A percentile compares a stretch with the other conserved stretches of the same genome.
These are phyloP conservation scores for Epinephelus cyanopodus DNA, from an alignment of 2,113 vertebrate species.

Conservation along the genomic window DNA sequence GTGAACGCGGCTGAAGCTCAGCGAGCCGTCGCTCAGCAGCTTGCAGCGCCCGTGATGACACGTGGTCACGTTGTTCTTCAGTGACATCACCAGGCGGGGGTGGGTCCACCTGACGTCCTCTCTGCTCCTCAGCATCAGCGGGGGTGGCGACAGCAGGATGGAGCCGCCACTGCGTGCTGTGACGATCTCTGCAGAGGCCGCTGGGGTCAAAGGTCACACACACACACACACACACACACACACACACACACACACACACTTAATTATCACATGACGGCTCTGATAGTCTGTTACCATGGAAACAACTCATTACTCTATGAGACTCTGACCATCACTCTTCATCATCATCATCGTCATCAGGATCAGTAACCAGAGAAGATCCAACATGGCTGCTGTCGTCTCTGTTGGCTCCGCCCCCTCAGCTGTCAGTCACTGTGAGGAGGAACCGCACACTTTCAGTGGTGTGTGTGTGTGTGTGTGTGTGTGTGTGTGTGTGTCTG, in stretches of 20 bases:
- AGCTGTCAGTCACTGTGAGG: conserved; percentile 14
- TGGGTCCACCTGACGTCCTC: conserved; percentile 45
- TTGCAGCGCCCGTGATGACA: conserved; percentile 28
- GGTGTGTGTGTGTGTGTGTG: not conserved
- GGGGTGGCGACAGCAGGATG: not conserved
- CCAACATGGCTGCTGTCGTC: not conserved
- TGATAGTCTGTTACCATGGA: not conserved
- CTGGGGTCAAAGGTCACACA: conserved; percentile 42
- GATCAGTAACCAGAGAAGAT: not conserved
- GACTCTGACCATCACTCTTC: conserved; percentile 26
- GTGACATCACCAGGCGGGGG: not conserved
- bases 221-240: not conserved
- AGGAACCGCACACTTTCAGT: conserved; percentile 25
- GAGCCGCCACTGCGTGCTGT: not conserved
- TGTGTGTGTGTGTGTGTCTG: not conserved
- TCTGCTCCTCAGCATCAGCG: fast-evolving
- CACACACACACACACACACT: not conserved
- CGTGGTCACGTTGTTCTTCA: fast-evolving
- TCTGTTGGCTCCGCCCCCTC: not conserved
- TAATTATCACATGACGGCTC: not conserved
- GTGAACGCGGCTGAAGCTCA: conserved; percentile 16
- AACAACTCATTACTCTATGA: too few species aligned
- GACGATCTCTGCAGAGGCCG: not conserved
- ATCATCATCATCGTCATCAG: conserved; percentile 17
- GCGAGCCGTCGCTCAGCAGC: conserved; percentile 20